phyloP scores from a whole-genome alignment of 2,888 invertebrate genomes.

The Harmothoe impar region DNA sequence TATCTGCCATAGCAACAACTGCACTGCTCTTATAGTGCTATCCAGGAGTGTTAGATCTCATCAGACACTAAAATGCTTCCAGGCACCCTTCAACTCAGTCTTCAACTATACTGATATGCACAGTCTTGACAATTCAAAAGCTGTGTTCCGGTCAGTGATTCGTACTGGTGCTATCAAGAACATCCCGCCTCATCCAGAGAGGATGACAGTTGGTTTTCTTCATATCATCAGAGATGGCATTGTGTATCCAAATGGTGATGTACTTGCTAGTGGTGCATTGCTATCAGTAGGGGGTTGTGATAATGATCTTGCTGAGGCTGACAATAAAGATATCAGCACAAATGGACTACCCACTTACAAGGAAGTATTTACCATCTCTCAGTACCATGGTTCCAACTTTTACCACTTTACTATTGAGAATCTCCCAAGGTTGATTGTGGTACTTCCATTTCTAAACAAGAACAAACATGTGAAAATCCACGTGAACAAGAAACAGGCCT shows the following conservation, averaged over 20 bases:
- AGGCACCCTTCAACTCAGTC: background rate
- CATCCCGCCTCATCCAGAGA: background rate
- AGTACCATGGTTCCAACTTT: background rate
- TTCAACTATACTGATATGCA: background rate
- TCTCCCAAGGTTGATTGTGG: background rate
- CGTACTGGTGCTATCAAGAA: background rate
- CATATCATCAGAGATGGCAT: background rate
- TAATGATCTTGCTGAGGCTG: background rate
- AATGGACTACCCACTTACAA: background rate
- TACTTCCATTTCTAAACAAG: background rate
- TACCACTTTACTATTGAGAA: background rate
- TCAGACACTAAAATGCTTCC: background rate
- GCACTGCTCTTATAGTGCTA: background rate
- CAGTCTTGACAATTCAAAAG: background rate
- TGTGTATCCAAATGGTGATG: background rate
- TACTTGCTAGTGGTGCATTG: background rate
- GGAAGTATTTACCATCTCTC: background rate
- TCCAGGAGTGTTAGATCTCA: background rate
- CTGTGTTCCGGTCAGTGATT: background rate
- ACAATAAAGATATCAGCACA: background rate
- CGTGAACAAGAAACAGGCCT: background rate
- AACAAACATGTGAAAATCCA: slow-evolving; percentile 9
- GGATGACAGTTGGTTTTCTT: background rate
- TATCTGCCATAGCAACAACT: background rate
- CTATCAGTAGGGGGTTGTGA: background rate